These are phyloP conservation scores for Bombylius major DNA, from an alignment of 2,888 invertebrate species.

Conservation along the genomic window DNA sequence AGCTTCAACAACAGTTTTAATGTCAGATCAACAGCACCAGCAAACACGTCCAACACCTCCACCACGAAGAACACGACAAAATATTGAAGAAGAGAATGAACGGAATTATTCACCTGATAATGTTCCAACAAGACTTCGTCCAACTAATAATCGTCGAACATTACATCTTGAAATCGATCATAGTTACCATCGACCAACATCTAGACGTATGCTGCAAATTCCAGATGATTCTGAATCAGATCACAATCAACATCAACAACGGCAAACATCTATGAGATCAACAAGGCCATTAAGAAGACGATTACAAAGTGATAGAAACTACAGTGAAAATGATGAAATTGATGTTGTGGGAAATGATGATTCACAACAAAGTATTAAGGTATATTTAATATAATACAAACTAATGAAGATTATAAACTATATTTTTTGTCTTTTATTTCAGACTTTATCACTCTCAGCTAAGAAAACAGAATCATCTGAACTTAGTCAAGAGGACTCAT, in stretches of 20 bases:
- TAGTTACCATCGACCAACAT: slow-evolving; percentile 32
- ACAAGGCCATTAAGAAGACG: slow-evolving; percentile 30
- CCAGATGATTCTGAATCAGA: slow-evolving; percentile 18
- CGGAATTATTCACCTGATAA: slow-evolving; percentile 5
- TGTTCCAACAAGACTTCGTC: slow-evolving; percentile 21
- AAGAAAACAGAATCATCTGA: slow-evolving; percentile 13
- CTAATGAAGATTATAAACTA: too few species aligned
- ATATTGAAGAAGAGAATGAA: slow-evolving; percentile 6
- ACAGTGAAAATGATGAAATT: slow-evolving; percentile 24
- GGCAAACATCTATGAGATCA: slow-evolving; percentile 18
- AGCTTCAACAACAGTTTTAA: not conserved
- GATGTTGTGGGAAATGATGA: slow-evolving; percentile 21
- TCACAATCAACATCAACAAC: slow-evolving; percentile 24
- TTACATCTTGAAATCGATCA: slow-evolving; percentile 32
- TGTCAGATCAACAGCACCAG: too few species aligned
- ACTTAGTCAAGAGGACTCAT: slow-evolving; percentile 8
- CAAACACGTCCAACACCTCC: not conserved
- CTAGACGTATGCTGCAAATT: slow-evolving; percentile 17
- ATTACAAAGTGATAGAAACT: slow-evolving; percentile 28
- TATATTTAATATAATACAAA: not conserved
- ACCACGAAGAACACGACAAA: not conserved
- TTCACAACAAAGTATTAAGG: slow-evolving; percentile 9
- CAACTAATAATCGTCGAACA: slow-evolving; percentile 18
- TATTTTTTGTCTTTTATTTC: not conserved
- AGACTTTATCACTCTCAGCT: not conserved